Percentiles rank a stretch among this genome's conserved stretches.
Conservation (phyloP, 2,113 vertebrate species). For the Mustelus asterias region DNA sequence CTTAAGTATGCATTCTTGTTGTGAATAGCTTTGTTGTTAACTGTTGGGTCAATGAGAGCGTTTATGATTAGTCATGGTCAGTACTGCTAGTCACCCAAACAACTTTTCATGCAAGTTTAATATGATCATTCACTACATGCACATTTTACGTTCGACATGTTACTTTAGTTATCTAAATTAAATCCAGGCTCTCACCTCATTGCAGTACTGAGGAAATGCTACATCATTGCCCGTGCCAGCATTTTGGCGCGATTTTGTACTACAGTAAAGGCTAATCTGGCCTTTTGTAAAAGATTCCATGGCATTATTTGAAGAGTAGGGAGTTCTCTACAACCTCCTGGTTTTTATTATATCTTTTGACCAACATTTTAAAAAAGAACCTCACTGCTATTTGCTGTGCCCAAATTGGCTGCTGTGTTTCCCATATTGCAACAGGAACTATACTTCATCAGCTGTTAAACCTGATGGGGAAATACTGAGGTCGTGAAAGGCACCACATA, state of each 20-base stretch:
- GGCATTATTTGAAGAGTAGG: background rate
- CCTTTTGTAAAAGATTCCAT: background rate
- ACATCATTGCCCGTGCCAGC: no score
- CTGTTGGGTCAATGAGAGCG: background rate
- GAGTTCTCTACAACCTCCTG: background rate
- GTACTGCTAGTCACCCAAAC: background rate
- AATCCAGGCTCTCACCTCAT: background rate
- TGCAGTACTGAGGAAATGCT: background rate
- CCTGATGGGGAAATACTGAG: background rate
- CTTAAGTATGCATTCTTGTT: background rate
- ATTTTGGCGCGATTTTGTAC: background rate
- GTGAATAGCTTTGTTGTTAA: background rate
- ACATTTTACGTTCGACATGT: background rate
- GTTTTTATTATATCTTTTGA: background rate
- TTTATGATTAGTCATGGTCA: background rate
- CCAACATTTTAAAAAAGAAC: background rate
- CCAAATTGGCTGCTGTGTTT: background rate
- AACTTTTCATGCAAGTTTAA: background rate
- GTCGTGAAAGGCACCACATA: background rate
- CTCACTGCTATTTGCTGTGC: background rate
- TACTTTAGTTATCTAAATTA: background rate
- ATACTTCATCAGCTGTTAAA: background rate
- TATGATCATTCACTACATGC: background rate
- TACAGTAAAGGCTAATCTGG: background rate
- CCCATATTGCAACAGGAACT: background rate